Conservation (phyloP, 2,888 invertebrate species). For the Furcula furcula region DNA sequence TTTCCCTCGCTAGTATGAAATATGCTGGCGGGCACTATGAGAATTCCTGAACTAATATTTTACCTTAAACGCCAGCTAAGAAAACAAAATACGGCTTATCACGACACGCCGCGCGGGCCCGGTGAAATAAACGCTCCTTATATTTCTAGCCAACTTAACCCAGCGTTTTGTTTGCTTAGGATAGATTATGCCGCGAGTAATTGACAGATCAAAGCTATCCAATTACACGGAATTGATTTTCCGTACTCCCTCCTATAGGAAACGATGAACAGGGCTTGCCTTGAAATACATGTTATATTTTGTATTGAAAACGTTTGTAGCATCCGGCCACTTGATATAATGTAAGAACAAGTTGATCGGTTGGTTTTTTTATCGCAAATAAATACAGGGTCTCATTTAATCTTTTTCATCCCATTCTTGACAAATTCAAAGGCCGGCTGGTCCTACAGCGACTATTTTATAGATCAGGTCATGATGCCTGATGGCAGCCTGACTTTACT, state of each 20-base stretch:
- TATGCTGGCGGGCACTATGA: slow-evolving; percentile 19
- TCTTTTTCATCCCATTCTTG: no score
- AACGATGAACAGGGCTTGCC: neutral
- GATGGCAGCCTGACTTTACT: no score
- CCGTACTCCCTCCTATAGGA: slow-evolving; percentile 16
- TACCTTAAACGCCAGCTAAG: slow-evolving; percentile 28
- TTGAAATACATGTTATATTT: no score
- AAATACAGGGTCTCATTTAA: no score
- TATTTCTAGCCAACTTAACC: slow-evolving; percentile 36
- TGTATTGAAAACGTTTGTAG: no score
- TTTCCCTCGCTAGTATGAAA: slow-evolving; percentile 7
- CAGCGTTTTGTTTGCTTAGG: slow-evolving; percentile 53
- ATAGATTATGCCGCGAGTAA: slow-evolving; percentile 48
- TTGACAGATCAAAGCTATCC: slow-evolving; percentile 59
- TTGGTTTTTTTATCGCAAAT: no score
- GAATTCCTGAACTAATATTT: slow-evolving; percentile 31
- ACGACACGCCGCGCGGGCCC: slow-evolving; percentile 19
- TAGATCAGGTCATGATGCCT: no score
- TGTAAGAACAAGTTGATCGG: no score
- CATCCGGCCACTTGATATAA: no score
- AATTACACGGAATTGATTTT: slow-evolving; percentile 45
- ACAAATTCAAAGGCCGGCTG: no score
- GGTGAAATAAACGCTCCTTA: slow-evolving; percentile 35
- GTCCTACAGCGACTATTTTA: no score
- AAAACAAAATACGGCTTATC: slow-evolving; percentile 36